Percentiles rank a stretch among this genome's conserved stretches.
phyloP scores from a whole-genome alignment of 1,140 invertebrate genomes.

The Heliconius hermathena region DNA sequence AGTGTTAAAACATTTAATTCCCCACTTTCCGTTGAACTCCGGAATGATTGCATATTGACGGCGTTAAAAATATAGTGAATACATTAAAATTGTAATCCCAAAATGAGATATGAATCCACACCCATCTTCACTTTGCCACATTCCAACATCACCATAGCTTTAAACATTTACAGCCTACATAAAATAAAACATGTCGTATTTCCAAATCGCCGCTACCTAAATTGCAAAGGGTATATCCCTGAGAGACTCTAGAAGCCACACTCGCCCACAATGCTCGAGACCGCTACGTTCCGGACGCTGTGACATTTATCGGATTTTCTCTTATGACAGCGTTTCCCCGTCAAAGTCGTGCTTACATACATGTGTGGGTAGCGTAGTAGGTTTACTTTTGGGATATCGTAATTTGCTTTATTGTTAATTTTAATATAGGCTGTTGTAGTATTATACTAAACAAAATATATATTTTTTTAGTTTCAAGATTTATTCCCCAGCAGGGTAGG shows the following conservation, averaged over 20 bases:
- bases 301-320: constrained; percentile 18
- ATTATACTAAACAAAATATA: no score
- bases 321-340: constrained; percentile 14
- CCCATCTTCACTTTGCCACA: no score
- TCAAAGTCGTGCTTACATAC: constrained; percentile 9
- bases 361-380: neutral
- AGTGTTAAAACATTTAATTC: no score
- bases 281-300: constrained; percentile 6
- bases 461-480: no score
- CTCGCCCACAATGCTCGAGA: constrained; percentile 4
- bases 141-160: neutral
- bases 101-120: no score
- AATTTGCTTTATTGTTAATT: neutral
- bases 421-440: neutral
- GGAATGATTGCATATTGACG: no score
- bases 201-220: neutral
- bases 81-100: no score
- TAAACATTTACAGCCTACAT: neutral
- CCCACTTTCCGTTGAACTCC: no score
- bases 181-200: constrained; percentile 3
- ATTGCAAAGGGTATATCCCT: neutral
- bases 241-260: neutral
- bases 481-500: no score
- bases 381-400: neutral
- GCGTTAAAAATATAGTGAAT: no score